phyloP scores from a whole-genome alignment of 2,113 vertebrate genomes.

The Bubo scandiacus region DNA sequence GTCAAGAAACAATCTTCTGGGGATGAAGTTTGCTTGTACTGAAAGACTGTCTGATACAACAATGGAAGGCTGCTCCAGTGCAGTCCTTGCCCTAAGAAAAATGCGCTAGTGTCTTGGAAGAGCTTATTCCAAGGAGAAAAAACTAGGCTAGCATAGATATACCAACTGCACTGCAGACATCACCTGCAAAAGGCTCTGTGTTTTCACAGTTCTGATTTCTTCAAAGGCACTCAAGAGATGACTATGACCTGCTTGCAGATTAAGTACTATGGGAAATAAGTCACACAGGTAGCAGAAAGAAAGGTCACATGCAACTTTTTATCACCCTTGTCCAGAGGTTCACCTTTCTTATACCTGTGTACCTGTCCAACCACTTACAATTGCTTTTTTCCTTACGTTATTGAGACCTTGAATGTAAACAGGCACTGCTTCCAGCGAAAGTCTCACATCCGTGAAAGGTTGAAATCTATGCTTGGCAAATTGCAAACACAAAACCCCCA shows the following conservation, averaged over 20 bases:
- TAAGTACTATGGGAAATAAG: background rate
- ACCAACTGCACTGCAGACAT: background rate
- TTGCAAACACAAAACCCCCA: rapidly evolving
- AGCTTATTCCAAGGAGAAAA: background rate
- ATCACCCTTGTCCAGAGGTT: background rate
- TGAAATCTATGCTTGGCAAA: background rate
- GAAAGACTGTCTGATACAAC: background rate
- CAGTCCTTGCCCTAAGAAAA: background rate
- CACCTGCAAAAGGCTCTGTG: background rate
- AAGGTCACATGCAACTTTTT: background rate
- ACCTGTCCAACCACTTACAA: background rate
- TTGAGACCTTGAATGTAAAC: background rate
- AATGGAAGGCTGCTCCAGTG: background rate
- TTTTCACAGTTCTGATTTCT: background rate
- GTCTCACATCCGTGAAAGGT: background rate
- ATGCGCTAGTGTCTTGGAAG: background rate
- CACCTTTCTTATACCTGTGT: background rate
- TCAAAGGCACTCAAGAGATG: background rate
- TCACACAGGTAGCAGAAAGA: rapidly evolving
- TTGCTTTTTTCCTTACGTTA: background rate
- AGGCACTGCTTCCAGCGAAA: background rate
- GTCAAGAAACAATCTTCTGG: background rate
- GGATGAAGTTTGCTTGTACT: background rate
- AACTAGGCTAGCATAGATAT: background rate
- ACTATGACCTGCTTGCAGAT: background rate